Base-by-base conservation (phyloP, 2,888 invertebrate genomes). In the Cosmopolites sordidus region DNA sequence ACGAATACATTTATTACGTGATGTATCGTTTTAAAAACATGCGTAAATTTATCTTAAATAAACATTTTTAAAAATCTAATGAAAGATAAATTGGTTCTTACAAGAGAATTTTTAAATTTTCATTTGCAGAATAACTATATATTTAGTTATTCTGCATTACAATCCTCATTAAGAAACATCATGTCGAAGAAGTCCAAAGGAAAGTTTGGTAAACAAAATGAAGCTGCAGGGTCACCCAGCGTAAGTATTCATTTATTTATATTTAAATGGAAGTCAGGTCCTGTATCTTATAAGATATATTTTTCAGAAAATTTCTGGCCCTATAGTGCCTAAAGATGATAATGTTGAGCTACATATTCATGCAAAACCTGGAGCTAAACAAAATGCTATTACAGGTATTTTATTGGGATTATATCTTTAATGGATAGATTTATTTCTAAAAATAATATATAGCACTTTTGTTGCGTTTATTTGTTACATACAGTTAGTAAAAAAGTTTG, bases 361-460 rank as follows among this genome's bases (percentile, higher is more conserved):
- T 53, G 87, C 87, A 0, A 89, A 88, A 69, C 88, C 88, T 15
- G 88, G 88, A 41, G 84, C 88, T 0, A 88, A 86, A 72, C 77
- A 79, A 49, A 87, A 84, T 68, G 75, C 78, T 41, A 78, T 89
- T 50, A 85, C 85, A 46, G 67, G 67, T 68, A 57, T 16, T 47
- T 46, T 51, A 53, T 53, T 14, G 15, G 6, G 15, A 41, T 14
- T 15, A 16, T 6, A n/a, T 37, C 4, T n/a, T n/a, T 37, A 14
- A 37, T 37, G 12, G 4, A 29, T 8, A 29, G 6, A 11, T 29
- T 8, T 8, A 29, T 29, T 29, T n/a, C n/a, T 9, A 27, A 6
- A 27, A 27, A 27, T 27, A 27, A 27, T 27, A 27, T 27, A 27
- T 27, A 27, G 9, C 9, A 27, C 9, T 27, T 27, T n/a, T n/a